Evolutionary conservation across 2,113 vertebrate species (phyloP).

Genomic region (Thinocorus orbignyianus): DNA sequence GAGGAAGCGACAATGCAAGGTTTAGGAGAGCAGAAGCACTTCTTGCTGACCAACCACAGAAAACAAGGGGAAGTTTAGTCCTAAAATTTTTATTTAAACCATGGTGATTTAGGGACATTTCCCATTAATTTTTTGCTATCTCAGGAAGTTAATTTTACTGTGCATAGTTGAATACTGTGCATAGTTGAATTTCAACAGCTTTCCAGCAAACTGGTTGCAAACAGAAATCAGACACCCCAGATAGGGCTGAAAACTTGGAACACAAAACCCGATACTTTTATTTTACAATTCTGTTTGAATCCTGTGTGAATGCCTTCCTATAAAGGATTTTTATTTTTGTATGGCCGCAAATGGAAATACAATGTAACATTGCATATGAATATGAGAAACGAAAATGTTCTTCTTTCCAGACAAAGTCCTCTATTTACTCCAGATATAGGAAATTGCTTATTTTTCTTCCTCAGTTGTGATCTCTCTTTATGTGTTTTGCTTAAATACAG

Average conservation of each 20-base stretch:
- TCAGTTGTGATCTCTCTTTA: not conserved
- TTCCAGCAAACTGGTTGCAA: not conserved
- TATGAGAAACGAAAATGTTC: not conserved
- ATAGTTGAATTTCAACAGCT: not conserved
- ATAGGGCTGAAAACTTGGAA: not conserved
- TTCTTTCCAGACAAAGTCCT: not conserved
- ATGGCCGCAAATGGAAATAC: not conserved
- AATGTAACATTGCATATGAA: not conserved
- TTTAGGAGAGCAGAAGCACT: not conserved
- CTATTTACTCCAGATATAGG: not conserved
- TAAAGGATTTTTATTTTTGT: not conserved
- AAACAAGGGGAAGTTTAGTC: not conserved
- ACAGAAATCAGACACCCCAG: not conserved
- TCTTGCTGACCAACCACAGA: not conserved
- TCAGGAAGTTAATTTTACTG: not conserved
- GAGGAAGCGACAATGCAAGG: not conserved
- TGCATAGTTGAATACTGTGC: not conserved
- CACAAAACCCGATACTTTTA: not conserved
- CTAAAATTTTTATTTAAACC: not conserved
- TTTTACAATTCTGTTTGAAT: not conserved
- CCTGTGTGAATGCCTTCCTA: not conserved
- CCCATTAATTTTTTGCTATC: not conserved
- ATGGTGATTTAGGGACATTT: not conserved
- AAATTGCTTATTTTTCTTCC: not conserved
- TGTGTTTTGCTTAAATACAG: not conserved